Conservation (phyloP, 2,797 vertebrate genomes). For the Chanos chanos region DNA sequence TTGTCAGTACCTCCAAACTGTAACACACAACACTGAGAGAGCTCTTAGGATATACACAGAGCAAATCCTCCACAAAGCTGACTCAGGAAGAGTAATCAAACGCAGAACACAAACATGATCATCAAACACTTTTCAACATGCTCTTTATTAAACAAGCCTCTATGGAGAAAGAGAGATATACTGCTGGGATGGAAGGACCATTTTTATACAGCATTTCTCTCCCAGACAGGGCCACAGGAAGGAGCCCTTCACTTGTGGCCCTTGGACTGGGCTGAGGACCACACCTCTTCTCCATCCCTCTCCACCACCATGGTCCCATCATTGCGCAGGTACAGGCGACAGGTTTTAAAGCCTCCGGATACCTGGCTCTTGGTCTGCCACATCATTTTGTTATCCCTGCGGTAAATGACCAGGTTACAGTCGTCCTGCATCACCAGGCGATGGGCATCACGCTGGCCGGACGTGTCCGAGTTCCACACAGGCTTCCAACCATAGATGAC, state of each 20-base stretch:
- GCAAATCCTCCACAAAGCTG: slow-evolving; percentile 32
- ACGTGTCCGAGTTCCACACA: slow-evolving; percentile 10
- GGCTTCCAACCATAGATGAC: slow-evolving; percentile 22
- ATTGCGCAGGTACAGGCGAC: slow-evolving; percentile 6
- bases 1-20: no score
- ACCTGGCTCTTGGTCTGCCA: slow-evolving; percentile 20
- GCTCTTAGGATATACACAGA: no score
- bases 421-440: slow-evolving; percentile 28
- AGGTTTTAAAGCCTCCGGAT: no score
- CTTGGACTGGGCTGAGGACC: slow-evolving; percentile 30
- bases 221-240: not conserved
- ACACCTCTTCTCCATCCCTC: slow-evolving; percentile 27
- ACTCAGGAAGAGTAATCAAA: slow-evolving; percentile 36
- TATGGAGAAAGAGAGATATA: no score
- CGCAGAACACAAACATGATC: slow-evolving; percentile 25
- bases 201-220: no score
- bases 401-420: slow-evolving; percentile 33
- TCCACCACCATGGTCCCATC: slow-evolving; percentile 23
- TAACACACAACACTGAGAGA: no score
- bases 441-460: not conserved
- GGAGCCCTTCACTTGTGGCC: no score
- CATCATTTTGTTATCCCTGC: not conserved
- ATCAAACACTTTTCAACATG: not conserved
- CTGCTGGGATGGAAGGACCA: no score
- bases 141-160: not conserved